A percentile compares a stretch with the other conserved stretches of the same genome.
Evolutionary conservation across 2,797 vertebrate species (phyloP).

Genomic region (Psittacula echo): DNA sequence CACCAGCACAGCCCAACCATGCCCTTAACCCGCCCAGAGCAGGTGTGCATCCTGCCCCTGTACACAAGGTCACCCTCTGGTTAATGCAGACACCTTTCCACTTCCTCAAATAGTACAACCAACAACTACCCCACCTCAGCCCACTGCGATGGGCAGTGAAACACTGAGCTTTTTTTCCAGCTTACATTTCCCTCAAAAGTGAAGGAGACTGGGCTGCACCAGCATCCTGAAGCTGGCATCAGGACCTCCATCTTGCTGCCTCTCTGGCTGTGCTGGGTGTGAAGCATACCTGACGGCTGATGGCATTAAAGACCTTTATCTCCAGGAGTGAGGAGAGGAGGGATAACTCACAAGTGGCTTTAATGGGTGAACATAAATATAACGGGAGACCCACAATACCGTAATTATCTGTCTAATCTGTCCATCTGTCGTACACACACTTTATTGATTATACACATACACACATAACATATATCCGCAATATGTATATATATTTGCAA

Average conservation of each 20-base stretch:
- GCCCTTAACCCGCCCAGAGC: rapidly evolving
- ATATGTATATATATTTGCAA: conserved; percentile 16
- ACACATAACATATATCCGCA: background rate
- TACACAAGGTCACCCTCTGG: background rate
- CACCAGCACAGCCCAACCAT: rapidly evolving
- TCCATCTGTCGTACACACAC: background rate
- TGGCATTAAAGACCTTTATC: background rate
- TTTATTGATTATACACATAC: conserved; percentile 14
- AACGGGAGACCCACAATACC: background rate
- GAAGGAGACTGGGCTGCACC: background rate
- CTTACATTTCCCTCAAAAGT: background rate
- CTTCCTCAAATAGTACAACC: background rate
- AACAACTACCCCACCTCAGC: background rate
- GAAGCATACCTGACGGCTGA: background rate
- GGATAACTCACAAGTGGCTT: conserved; percentile 33
- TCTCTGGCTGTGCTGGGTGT: background rate
- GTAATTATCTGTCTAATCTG: conserved; percentile 6
- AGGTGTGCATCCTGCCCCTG: background rate
- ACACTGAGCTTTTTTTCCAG: background rate
- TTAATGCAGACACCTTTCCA: background rate
- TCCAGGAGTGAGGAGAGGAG: background rate
- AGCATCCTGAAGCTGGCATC: rapidly evolving
- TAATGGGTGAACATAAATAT: conserved; percentile 36
- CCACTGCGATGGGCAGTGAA: background rate
- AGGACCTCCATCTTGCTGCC: background rate